phyloP scores from a whole-genome alignment of 2,888 invertebrate genomes.

The Cheilosia scutellata region DNA sequence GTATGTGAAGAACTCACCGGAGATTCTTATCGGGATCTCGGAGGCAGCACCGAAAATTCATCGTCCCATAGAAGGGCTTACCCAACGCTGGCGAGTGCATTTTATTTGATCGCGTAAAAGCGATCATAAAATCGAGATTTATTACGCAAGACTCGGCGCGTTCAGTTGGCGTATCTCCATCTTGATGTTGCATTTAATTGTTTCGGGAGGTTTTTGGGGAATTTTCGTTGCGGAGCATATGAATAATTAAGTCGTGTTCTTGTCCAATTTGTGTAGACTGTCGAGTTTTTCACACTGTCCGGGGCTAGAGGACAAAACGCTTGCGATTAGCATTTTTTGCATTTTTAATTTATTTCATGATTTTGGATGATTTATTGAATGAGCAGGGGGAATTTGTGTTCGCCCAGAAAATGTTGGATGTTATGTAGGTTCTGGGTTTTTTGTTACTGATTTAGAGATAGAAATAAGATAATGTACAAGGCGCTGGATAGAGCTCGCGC shows the following conservation, averaged over 20 bases:
- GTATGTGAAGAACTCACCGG: slow-evolving; percentile 45
- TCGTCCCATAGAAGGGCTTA: slow-evolving; percentile 25
- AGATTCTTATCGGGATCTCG: slow-evolving; percentile 57
- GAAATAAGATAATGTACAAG: background rate
- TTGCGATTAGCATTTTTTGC: slow-evolving; percentile 52
- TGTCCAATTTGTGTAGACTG: slow-evolving; percentile 50
- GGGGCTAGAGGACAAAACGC: slow-evolving; percentile 30
- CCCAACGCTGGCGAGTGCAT: slow-evolving; percentile 26
- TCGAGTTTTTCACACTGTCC: slow-evolving; percentile 28
- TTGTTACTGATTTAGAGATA: slow-evolving; percentile 27
- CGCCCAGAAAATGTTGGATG: slow-evolving; percentile 10
- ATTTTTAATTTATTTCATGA: slow-evolving; percentile 42
- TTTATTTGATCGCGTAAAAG: slow-evolving; percentile 69
- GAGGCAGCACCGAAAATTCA: slow-evolving; percentile 3
- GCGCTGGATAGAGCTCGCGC: background rate
- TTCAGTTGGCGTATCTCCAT: slow-evolving; percentile 51
- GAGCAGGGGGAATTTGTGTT: slow-evolving; percentile 13
- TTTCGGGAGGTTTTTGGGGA: slow-evolving; percentile 22
- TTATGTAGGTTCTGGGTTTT: slow-evolving; percentile 24
- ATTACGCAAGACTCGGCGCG: slow-evolving; percentile 41
- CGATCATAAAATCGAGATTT: slow-evolving; percentile 73
- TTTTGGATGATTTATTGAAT: slow-evolving; percentile 41
- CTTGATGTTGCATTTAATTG: slow-evolving; percentile 62
- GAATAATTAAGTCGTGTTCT: slow-evolving; percentile 55
- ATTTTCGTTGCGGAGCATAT: background rate